Conservation (phyloP, 2,888 invertebrate species). For the Lepidocyrtoides sp. region DNA sequence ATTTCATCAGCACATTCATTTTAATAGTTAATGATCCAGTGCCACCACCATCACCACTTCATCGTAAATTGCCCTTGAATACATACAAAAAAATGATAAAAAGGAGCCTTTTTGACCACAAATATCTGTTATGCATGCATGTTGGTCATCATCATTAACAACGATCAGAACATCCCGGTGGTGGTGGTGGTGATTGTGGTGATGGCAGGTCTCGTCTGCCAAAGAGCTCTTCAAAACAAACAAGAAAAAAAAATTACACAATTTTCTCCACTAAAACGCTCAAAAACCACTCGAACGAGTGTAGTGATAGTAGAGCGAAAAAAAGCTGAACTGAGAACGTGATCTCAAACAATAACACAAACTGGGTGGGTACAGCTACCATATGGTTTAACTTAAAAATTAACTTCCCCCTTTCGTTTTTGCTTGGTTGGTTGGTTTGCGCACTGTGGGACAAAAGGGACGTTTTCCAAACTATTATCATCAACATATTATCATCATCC, state of each 20-base stretch:
- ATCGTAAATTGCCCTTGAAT: slow-evolving; percentile 57
- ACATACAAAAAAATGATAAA: slow-evolving; percentile 38
- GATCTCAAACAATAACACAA: slow-evolving; percentile 61
- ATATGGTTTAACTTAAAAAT: slow-evolving; percentile 67
- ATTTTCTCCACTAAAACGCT: slow-evolving; percentile 56
- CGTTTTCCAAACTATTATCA: background rate
- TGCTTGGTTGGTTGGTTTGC: slow-evolving; percentile 46
- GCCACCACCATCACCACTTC: slow-evolving; percentile 26
- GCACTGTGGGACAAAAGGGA: slow-evolving; percentile 48
- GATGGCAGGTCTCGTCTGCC: slow-evolving; percentile 35
- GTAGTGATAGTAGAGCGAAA: slow-evolving; percentile 40
- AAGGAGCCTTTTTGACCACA: slow-evolving; percentile 47
- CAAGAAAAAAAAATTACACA: slow-evolving; percentile 58
- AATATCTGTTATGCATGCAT: background rate
- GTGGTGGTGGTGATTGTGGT: background rate
- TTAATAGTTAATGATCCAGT: slow-evolving; percentile 50
- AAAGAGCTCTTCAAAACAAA: slow-evolving; percentile 43
- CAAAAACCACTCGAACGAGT: slow-evolving; percentile 57
- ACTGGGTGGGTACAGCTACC: slow-evolving; percentile 62
- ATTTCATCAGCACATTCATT: slow-evolving; percentile 51
- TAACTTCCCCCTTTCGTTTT: slow-evolving; percentile 57
- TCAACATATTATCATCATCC: background rate
- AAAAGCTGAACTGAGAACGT: slow-evolving; percentile 46
- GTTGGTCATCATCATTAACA: background rate
- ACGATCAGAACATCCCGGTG: background rate